Evolutionary conservation across 2,888 invertebrate genomes (phyloP), one percentile per base, ranked within the genome.

Genomic region (Meiosimyza platycephala): DNA sequence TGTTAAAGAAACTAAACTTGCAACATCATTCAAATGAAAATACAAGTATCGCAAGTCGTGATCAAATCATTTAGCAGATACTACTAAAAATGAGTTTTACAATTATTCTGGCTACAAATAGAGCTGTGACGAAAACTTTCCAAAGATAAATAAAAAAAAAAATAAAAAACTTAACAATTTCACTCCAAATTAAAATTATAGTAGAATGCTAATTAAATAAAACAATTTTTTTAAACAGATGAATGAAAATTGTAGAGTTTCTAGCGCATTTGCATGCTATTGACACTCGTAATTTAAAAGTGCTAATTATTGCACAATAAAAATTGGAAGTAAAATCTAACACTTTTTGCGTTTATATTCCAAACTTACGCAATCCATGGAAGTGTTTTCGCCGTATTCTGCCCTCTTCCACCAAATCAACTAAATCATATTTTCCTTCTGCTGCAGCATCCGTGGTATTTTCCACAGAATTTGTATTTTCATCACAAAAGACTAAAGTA

Each of bases 401-500:
- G 52, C 79, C 79, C 68, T 83, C 85, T 59, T 81, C 81, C 59
- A 79, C 57, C 7, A 84, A 73, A 28, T 79, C 82, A n/a, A 78
- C 79, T 2, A 79, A 76, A 40, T 76, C 72, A 65, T 68, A 79
- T 16, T 71, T 71, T 51, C 51, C 69, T 52, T 50, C 59, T 6
- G 18, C 60, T 12, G 51, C 3, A 9, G 57, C 65, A 54, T 54
- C 76, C 7, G 40, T 18, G 22, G 13, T 22, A 11, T 15, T 33
- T 52, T 60, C 62, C 33, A 51, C 33, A 40, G 60, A 50, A 6
- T 52, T 33, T 40, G 22, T 57, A 9, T 74, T 57, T 68, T 81
- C 79, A 68, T 81, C 80, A 73, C 84, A 79, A 47, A 80, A 84
- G 5, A 83, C 82, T 60, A 85, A 66, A 0, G 85, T 76, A 18